Conservation (phyloP, 2,888 invertebrate genomes). For the Odontomyia ornata region DNA sequence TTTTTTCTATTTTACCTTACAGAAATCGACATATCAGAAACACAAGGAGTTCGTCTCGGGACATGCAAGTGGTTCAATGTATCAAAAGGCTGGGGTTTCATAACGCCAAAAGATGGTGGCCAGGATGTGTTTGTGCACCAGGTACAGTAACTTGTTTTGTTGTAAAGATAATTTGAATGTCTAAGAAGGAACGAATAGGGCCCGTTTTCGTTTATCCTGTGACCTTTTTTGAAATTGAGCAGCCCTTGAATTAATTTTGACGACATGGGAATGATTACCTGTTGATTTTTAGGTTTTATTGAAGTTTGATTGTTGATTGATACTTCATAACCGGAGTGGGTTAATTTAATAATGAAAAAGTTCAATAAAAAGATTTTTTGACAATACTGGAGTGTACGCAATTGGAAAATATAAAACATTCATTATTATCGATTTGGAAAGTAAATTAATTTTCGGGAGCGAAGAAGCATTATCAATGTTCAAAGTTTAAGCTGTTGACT, state of each 20-base stretch:
- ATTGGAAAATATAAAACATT: too few species aligned
- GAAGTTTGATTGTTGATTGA: not conserved
- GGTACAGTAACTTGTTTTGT: conserved; percentile 66
- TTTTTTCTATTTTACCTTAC: conserved; percentile 7
- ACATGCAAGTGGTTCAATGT: conserved; percentile 97
- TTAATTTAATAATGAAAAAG: not conserved
- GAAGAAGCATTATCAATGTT: too few species aligned
- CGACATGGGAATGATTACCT: not conserved
- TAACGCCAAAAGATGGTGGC: conserved; percentile 88
- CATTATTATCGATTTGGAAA: too few species aligned
- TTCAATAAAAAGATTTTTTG: too few species aligned
- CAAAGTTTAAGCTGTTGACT: too few species aligned
- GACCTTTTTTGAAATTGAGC: not conserved
- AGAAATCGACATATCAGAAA: conserved; percentile 57
- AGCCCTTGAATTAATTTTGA: conserved; percentile 16
- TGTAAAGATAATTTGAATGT: not conserved
- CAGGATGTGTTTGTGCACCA: conserved; percentile 95
- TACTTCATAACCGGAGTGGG: not conserved
- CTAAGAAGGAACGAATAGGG: not conserved
- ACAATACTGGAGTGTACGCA: too few species aligned
- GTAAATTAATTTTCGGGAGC: too few species aligned
- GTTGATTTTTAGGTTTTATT: conserved; percentile 16
- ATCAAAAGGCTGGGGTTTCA: conserved; percentile 94
- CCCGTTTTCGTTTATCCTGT: not conserved
- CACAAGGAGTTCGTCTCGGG: conserved; percentile 72